Percentiles rank a stretch among this genome's conserved stretches.
Conservation (phyloP, 1,140 invertebrate genomes). For the Diuraphis noxia region DNA sequence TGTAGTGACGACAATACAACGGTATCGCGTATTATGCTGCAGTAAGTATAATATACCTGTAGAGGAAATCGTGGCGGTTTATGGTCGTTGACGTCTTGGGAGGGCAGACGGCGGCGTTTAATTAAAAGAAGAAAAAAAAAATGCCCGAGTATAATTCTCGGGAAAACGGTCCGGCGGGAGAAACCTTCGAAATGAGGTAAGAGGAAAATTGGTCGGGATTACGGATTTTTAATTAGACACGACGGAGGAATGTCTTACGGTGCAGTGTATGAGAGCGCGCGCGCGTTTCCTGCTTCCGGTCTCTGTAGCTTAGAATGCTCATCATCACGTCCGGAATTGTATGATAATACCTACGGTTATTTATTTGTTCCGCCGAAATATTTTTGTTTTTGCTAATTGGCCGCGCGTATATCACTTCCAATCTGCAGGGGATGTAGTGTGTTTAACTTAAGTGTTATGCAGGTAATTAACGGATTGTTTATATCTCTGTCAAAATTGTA, state of each 20-base stretch:
- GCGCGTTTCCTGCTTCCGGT: no score
- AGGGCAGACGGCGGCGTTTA: neutral
- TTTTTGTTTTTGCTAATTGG: neutral
- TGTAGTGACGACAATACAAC: neutral
- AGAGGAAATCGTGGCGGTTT: neutral
- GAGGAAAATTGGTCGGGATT: neutral
- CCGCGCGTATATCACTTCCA: neutral
- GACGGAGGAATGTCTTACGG: no score
- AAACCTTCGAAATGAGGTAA: neutral
- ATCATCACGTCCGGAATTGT: neutral
- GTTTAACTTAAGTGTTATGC: neutral
- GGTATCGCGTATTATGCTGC: conserved; percentile 4
- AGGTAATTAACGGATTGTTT: neutral
- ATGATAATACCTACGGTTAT: neutral
- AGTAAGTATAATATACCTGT: no score
- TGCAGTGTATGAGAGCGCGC: neutral
- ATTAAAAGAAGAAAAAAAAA: conserved; percentile 9
- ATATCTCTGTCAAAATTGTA: neutral
- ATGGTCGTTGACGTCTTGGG: neutral
- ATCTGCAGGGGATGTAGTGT: neutral
- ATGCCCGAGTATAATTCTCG: neutral
- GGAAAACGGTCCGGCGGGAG: neutral
- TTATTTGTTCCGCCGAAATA: neutral
- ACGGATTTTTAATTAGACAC: conserved; percentile 33
- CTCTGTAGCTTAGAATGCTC: no score